These are phyloP conservation scores for Paramormyrops hopkinsi DNA, from an alignment of 2,797 vertebrate genomes.

Conservation along the genomic window DNA sequence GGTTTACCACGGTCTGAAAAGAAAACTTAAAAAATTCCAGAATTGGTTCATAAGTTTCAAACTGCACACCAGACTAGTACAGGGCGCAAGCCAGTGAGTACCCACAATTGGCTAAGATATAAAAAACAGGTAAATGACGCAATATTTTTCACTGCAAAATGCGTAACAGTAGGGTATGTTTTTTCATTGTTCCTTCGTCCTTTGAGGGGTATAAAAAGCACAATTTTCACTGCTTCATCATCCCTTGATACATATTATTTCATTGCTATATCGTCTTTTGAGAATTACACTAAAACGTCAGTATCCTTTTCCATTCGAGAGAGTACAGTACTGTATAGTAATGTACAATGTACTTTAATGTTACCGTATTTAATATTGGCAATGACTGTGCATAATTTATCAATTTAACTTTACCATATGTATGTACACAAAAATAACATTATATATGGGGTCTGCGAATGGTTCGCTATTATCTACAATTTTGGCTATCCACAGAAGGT, in stretches of 20 bases:
- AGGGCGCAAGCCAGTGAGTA: neutral
- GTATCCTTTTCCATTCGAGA: neutral
- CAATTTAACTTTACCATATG: neutral
- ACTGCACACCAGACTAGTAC: neutral
- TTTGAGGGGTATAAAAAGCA: neutral
- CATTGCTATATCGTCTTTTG: neutral
- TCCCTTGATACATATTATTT: neutral
- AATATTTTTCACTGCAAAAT: neutral
- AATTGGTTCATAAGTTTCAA: neutral
- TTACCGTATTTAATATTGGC: neutral
- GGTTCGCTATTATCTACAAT: neutral
- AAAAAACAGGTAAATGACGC: neutral
- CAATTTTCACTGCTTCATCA: neutral
- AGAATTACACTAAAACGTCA: neutral
- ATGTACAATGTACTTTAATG: neutral
- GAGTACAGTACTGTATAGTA: neutral
- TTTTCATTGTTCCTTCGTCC: neutral
- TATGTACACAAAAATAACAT: neutral
- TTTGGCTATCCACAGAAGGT: neutral
- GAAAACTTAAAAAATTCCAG: neutral
- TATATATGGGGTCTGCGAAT: neutral
- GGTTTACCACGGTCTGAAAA: neutral
- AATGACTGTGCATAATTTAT: neutral
- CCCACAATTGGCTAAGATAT: neutral
- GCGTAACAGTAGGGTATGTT: neutral